Evolutionary conservation across 2,888 invertebrate species (phyloP), one percentile per base, ranked within the genome.

Genomic region (Spodoptera littoralis): DNA sequence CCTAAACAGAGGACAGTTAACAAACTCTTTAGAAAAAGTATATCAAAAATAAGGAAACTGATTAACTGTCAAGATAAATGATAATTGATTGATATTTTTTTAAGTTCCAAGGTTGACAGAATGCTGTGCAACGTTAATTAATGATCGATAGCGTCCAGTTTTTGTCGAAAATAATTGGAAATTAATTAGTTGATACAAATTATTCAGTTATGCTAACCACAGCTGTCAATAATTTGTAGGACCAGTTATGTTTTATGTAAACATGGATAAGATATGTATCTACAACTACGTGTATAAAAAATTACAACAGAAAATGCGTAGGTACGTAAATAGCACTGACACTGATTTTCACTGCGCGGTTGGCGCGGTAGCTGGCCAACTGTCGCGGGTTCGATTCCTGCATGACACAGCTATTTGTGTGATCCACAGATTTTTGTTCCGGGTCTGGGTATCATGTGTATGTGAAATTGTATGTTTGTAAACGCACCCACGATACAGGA

Each of bases 131-230:
- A 61, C 45, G 67, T 55, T 76, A 80, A 80, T 77, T 50, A 70
- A 49, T 44, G 56, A 67, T 52, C 57, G 69, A 73, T 78, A 73
- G 72, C 41, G 51, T 3, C 27, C 12, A n/a, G 58, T 68, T 63
- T 61, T 68, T 70, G 56, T 60, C 12, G 36, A 11, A 52, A 64
- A 50, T 72, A 61, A 72, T 72, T 72, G 42, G 18, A 63, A 77
- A 63, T 57, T 79, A 73, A 79, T 77, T 64, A 67, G 57, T 36
- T 60, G 48, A 56, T 57, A 72, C 56, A 56, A 68, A 77, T 75
- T 65, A 67, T 36, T 36, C 36, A 65, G n/a, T 45, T 49, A 66
- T 45, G 24, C 44, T 56, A 65, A 67, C 57, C 64, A 56, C 4
- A 8, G 55, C 49, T 63, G 70, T 77, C 77, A 73, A 62, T 60